phyloP scores from a whole-genome alignment of 2,113 vertebrate species.

The Corythoichthys intestinalis region DNA sequence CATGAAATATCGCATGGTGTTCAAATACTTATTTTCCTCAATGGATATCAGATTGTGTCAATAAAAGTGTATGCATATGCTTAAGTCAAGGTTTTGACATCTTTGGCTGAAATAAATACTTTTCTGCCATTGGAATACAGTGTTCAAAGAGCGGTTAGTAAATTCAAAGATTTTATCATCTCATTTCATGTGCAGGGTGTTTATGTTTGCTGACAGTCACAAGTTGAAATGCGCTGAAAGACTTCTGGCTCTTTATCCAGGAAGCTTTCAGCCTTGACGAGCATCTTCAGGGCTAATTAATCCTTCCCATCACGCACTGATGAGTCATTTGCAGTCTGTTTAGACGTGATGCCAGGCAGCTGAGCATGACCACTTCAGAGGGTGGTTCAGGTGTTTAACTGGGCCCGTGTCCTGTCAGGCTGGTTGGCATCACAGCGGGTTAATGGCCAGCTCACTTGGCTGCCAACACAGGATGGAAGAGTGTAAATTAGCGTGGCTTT shows the following conservation, averaged over 20 bases:
- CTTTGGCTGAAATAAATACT: not conserved
- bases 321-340: constrained; percentile 60
- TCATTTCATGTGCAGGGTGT: not conserved
- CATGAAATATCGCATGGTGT: too few relatives aligned
- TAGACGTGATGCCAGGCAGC: constrained; percentile 30
- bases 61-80: not conserved
- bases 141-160: not conserved
- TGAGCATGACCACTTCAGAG: constrained; percentile 44
- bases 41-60: not conserved
- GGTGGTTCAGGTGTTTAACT: constrained; percentile 65
- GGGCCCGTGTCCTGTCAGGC: constrained; percentile 50
- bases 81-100: too few relatives aligned
- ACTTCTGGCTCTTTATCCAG: constrained; percentile 19
- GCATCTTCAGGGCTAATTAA: constrained; percentile 36
- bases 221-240: constrained; percentile 12
- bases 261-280: constrained; percentile 18
- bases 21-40: too few relatives aligned
- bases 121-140: not conserved
- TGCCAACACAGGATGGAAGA: constrained; percentile 7
- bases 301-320: constrained; percentile 48
- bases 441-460: constrained; percentile 33
- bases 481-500: constrained; percentile 9
- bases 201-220: constrained; percentile 7
- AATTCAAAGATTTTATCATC: not conserved
- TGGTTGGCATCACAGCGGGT: constrained; percentile 50